Percentiles rank a stretch among this genome's conserved stretches.
These are phyloP conservation scores for Sceloporus undulatus DNA, from an alignment of 2,113 vertebrate species.

Conservation along the genomic window DNA sequence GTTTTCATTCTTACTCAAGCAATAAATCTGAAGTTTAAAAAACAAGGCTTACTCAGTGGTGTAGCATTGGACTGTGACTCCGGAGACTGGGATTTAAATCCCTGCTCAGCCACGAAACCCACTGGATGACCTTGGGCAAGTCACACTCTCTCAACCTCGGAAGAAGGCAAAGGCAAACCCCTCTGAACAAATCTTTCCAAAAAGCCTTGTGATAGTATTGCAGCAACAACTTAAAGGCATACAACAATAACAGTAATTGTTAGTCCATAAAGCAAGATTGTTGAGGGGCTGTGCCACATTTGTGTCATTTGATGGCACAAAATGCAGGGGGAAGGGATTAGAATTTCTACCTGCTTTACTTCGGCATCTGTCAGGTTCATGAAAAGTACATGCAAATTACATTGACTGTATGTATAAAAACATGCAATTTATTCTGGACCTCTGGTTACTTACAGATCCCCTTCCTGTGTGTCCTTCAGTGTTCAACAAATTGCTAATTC, in stretches of 20 bases:
- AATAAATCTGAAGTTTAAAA: too few relatives aligned
- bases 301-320: not conserved
- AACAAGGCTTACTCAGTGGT: too few relatives aligned
- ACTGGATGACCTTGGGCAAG: too few relatives aligned
- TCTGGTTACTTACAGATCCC: not conserved
- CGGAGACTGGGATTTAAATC: too few relatives aligned
- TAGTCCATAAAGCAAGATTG: not conserved
- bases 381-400: constrained; percentile 12
- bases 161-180: too few relatives aligned
- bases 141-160: too few relatives aligned
- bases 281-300: not conserved
- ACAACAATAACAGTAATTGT: too few relatives aligned
- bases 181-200: too few relatives aligned
- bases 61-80: too few relatives aligned
- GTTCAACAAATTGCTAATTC: not conserved
- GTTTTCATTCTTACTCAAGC: not conserved
- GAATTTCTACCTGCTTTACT: not conserved
- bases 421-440: not conserved
- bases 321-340: not conserved
- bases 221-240: too few relatives aligned
- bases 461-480: not conserved
- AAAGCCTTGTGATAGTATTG: too few relatives aligned
- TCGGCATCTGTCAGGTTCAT: not conserved
- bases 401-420: not conserved
- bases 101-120: too few relatives aligned